phyloP scores from a whole-genome alignment of 1,140 invertebrate species.

The Macrosteles quadrilineatus region DNA sequence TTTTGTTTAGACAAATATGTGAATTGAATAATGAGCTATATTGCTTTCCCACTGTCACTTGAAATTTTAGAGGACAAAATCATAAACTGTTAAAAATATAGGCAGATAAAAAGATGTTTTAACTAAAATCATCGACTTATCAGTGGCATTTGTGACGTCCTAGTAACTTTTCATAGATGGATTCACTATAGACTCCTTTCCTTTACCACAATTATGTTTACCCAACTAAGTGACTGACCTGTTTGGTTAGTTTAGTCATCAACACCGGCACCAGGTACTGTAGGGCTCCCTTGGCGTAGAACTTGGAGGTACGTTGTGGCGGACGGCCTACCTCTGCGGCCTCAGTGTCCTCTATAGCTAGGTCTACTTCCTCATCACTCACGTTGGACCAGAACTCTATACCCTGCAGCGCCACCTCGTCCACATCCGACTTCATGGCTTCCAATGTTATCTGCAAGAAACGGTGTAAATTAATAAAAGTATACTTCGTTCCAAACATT shows the following conservation, averaged over 20 bases:
- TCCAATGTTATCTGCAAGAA: slow-evolving; percentile 85
- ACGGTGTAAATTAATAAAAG: slow-evolving; percentile 8
- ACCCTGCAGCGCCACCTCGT: slow-evolving; percentile 96
- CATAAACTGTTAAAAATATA: no score
- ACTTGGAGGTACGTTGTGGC: slow-evolving; percentile 85
- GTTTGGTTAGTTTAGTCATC: slow-evolving; percentile 92
- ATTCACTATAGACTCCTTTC: no score
- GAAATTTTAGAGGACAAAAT: no score
- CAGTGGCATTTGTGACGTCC: no score
- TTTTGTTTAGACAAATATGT: no score
- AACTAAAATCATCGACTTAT: no score
- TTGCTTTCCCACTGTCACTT: no score
- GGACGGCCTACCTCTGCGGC: slow-evolving; percentile 88
- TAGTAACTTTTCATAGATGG: no score
- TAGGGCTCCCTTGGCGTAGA: slow-evolving; percentile 95
- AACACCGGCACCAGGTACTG: slow-evolving; percentile 94
- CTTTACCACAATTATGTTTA: no score
- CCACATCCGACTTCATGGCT: slow-evolving; percentile 96
- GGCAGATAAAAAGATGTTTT: no score
- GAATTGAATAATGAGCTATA: no score
- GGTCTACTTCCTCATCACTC: slow-evolving; percentile 98
- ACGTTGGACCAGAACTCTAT: slow-evolving; percentile 99
- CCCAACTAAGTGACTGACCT: slow-evolving; percentile 60
- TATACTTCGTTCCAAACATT: no score
- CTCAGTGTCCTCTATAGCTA: slow-evolving; percentile 93